phyloP scores from a whole-genome alignment of 2,888 invertebrate species.

The Xanthostigma xanthostigma region DNA sequence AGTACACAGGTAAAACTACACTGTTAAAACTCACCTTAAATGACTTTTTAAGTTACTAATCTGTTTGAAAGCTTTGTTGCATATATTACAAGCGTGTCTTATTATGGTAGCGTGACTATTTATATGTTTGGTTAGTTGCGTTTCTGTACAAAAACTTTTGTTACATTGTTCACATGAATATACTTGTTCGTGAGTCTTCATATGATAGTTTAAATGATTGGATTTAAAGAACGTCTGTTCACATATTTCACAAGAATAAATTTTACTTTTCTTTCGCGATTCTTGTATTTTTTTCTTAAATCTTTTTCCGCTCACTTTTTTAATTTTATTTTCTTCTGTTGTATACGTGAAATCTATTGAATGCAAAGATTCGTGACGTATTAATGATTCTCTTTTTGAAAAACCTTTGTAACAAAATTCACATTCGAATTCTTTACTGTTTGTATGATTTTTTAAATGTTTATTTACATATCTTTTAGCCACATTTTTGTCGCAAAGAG shows the following conservation, averaged over 20 bases:
- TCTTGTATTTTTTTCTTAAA: constrained; percentile 8
- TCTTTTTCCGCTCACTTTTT: constrained; percentile 12
- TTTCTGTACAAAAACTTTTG: too few species aligned
- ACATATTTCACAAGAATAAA: constrained; percentile 29
- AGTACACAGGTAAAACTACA: not conserved
- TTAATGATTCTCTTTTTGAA: not conserved
- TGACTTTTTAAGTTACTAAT: not conserved
- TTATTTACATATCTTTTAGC: too few species aligned
- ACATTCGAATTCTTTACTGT: not conserved
- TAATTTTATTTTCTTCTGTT: constrained; percentile 15
- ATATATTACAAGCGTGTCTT: not conserved
- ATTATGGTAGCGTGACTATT: too few species aligned
- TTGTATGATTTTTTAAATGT: not conserved
- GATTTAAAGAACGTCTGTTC: constrained; percentile 31
- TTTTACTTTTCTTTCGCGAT: not conserved
- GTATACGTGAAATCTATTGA: constrained; percentile 12
- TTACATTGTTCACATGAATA: too few species aligned
- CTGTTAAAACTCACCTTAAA: constrained; percentile 15
- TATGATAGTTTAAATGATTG: constrained; percentile 14
- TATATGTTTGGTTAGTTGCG: too few species aligned
- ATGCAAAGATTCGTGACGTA: too few species aligned
- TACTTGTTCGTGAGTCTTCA: constrained; percentile 12
- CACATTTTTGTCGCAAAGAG: too few species aligned
- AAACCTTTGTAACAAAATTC: not conserved
- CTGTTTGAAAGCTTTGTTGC: constrained; percentile 2